Conservation (phyloP, 2,797 vertebrate species). For the Pelobates cultripes region DNA sequence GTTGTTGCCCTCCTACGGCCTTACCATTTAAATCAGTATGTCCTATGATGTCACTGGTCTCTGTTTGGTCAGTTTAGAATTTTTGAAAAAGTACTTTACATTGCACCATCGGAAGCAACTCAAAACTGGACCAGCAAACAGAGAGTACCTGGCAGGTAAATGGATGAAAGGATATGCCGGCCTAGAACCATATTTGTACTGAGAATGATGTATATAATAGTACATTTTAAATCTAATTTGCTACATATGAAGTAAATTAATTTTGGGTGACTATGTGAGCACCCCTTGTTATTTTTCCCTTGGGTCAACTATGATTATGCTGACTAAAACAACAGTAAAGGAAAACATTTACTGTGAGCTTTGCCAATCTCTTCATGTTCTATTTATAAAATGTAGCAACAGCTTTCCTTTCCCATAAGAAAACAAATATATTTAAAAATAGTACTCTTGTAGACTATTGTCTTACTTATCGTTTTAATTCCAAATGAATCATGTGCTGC, state of each 20-base stretch:
- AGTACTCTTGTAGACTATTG: constrained; percentile 1
- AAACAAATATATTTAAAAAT: constrained; percentile 25
- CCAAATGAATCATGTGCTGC: neutral
- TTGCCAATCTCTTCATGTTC: constrained; percentile 11
- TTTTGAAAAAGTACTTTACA: no score
- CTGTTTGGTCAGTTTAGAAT: no score
- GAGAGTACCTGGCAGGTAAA: no score
- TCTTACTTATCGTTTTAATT: constrained; percentile 25
- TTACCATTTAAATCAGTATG: no score
- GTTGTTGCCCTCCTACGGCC: no score
- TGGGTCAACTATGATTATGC: neutral
- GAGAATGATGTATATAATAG: neutral
- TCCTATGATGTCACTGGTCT: no score
- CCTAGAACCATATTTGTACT: no score
- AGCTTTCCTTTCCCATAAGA: constrained; percentile 27
- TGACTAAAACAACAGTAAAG: neutral
- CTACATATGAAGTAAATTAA: neutral
- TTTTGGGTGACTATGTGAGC: neutral
- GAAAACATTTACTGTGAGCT: neutral
- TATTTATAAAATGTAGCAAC: constrained; percentile 7
- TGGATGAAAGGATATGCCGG: no score
- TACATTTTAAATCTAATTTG: neutral
- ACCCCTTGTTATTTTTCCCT: neutral
- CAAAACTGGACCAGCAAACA: no score
- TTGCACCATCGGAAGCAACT: no score